Evolutionary conservation across 2,797 vertebrate genomes (phyloP).

Genomic region (Geotrypetes seraphini): DNA sequence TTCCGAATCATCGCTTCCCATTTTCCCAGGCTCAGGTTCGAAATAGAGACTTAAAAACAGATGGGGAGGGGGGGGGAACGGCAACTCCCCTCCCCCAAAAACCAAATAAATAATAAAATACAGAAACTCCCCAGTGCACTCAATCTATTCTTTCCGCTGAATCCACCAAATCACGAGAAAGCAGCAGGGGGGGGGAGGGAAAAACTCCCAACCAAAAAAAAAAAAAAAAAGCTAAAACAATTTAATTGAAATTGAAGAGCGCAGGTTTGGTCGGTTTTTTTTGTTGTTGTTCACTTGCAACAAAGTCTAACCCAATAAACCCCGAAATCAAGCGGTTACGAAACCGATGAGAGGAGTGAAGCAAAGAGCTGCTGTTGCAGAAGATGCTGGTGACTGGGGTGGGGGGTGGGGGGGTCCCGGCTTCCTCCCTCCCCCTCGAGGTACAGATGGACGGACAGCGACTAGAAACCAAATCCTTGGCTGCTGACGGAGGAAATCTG

Average conservation of each 20-base stretch:
- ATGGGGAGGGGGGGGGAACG: neutral
- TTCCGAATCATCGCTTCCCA: constrained; percentile 79
- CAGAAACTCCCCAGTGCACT: too few species aligned
- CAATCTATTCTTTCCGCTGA: too few species aligned
- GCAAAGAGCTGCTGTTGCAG: constrained; percentile 24
- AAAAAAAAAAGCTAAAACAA: neutral
- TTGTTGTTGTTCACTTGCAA: constrained; percentile 30
- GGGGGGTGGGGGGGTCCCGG: constrained; percentile 22
- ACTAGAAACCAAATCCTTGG: constrained; percentile 48
- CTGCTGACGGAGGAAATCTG: constrained; percentile 64
- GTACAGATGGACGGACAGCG: constrained; percentile 40
- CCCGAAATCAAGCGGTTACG: constrained; percentile 29
- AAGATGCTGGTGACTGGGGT: constrained; percentile 24
- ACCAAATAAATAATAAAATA: too few species aligned
- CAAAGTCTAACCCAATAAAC: constrained; percentile 35
- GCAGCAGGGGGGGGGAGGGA: too few species aligned
- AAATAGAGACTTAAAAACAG: constrained; percentile 66
- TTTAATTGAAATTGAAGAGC: constrained; percentile 29
- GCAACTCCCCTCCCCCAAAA: too few species aligned
- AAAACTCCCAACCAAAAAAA: too few species aligned
- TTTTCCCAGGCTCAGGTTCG: constrained; percentile 69
- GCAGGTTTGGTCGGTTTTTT: constrained; percentile 1
- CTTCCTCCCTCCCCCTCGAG: constrained; percentile 36
- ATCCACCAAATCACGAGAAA: too few species aligned
- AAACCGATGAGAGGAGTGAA: constrained; percentile 26